A percentile compares a stretch with the other conserved stretches of the same genome.
phyloP scores from a whole-genome alignment of 2,888 invertebrate species.

The Scaptodrosophila latifasciaeformis region DNA sequence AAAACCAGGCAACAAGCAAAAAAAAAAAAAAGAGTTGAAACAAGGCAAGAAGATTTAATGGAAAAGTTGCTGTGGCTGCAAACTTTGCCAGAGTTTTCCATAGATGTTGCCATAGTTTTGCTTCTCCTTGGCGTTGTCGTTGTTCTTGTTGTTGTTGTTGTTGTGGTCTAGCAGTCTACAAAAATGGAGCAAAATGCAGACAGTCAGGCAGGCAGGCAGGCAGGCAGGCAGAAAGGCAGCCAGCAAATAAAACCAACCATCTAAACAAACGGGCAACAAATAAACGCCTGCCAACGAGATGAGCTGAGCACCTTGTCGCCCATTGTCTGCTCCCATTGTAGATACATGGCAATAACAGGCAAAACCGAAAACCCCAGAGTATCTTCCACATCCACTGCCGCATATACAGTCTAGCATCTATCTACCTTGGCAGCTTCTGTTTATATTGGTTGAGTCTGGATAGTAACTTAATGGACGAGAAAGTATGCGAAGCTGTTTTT shows the following conservation, averaged over 20 bases:
- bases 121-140: neutral
- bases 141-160: constrained; percentile 22
- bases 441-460: no score
- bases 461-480: constrained; percentile 54
- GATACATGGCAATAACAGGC: neutral
- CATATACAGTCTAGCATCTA: no score
- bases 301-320: constrained; percentile 12
- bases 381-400: no score
- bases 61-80: constrained; percentile 52
- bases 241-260: constrained; percentile 35
- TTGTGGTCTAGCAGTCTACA: constrained; percentile 11
- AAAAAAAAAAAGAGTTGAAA: no score
- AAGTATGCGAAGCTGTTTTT: no score
- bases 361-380: no score
- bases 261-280: constrained; percentile 49
- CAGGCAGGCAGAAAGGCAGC: constrained; percentile 19
- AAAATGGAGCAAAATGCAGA: constrained; percentile 6
- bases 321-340: constrained; percentile 20
- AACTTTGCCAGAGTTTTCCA: constrained; percentile 10
- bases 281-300: constrained; percentile 42
- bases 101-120: constrained; percentile 26
- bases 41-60: constrained; percentile 54
- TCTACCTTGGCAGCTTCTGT: no score
- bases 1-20: no score
- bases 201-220: neutral